Evolutionary conservation across 2,888 invertebrate genomes (phyloP), one percentile per base, ranked within the genome.

Genomic region (Nomada fucata): DNA sequence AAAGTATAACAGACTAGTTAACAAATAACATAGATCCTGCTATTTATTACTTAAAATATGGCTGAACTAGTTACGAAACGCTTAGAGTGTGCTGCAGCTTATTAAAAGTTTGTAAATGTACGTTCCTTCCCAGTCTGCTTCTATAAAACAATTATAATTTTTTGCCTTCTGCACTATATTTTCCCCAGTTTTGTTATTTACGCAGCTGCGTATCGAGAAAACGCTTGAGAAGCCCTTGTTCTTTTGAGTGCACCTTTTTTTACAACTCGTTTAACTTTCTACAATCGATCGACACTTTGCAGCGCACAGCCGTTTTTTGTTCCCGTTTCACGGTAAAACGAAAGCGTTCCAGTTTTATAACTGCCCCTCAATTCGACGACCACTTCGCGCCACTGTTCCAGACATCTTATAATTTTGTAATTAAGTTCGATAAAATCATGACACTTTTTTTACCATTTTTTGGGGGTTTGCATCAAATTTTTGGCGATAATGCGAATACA

Each of bases 281-380:
- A n/a, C 23, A 67, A n/a, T 20, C 50, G 50, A 74, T 74, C 50
- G 23, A n/a, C 59, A 42, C 23, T 67, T 67, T 9, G 9, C 50
- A 50, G 23, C 0, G 18, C 55, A 20, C 9, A 20, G 23, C 18
- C 20, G n/a, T 29, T 68, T 20, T 29, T 69, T 18, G 13, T 36
- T 26, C 23, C 7, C 18, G 2, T 5, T 18, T 13, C 18, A 18
- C 50, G 42, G 50, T 72, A 52, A 59, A 76, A 65, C 10, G 47
- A 23, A 61, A 78, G 53, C 55, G 42, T 68, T 78, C 75, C 52
- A 47, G 26, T 55, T 78, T 68, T 26, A 78, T 68, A 78, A 75
- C 67, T 74, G 36, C 20, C 18, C 36, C 74, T 61, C 50, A 42
- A 61, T 44, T 77, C 47, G 42, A 59, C 52, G 73, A 59, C 26